These are phyloP conservation scores for Hirudinaria manillensis DNA, from an alignment of 2,888 invertebrate species.

Conservation along the genomic window DNA sequence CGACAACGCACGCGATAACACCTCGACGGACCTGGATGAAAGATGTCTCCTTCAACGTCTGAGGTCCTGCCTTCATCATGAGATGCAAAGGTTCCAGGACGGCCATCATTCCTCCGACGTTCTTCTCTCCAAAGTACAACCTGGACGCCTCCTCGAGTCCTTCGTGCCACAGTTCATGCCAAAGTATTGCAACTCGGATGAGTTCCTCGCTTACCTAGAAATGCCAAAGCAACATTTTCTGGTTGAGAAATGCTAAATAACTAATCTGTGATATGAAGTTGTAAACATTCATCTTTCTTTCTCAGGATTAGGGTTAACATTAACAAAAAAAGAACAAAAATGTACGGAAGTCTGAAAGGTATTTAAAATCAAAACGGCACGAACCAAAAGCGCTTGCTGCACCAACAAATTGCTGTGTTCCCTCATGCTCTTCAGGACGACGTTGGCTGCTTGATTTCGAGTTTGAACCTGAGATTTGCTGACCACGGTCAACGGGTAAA, in stretches of 20 bases:
- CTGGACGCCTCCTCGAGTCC: constrained; percentile 78
- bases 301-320: no score
- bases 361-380: constrained; percentile 36
- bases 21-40: constrained; percentile 68
- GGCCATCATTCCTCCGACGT: constrained; percentile 72
- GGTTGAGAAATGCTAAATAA: no score
- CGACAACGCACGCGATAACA: neutral
- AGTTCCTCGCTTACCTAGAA: constrained; percentile 73
- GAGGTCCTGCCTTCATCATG: constrained; percentile 86
- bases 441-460: constrained; percentile 76
- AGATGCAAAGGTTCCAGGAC: constrained; percentile 88
- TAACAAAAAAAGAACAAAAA: neutral
- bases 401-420: constrained; percentile 87
- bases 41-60: constrained; percentile 90
- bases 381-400: constrained; percentile 89
- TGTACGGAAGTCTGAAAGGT: neutral
- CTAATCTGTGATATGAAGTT: no score
- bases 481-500: constrained; percentile 94
- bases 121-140: constrained; percentile 30
- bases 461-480: constrained; percentile 63
- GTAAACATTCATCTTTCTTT: no score
- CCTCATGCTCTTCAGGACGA: constrained; percentile 87
- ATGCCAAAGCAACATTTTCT: no score
- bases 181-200: constrained; percentile 92
- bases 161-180: constrained; percentile 99